phyloP scores from a whole-genome alignment of 2,888 invertebrate genomes.

The Hirtodrosophila confusa region DNA sequence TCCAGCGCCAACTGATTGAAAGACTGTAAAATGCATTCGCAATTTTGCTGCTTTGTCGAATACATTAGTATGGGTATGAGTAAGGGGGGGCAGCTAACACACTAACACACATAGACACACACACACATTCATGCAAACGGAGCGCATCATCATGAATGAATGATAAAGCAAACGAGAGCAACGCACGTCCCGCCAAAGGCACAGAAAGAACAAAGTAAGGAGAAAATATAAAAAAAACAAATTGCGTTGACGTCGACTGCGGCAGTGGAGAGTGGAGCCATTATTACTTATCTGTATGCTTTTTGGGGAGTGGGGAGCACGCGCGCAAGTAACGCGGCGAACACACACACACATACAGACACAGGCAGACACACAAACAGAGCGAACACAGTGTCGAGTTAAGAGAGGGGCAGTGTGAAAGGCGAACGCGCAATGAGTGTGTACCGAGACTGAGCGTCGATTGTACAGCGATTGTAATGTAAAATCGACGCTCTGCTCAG shows the following conservation, averaged over 20 bases:
- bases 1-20: constrained; percentile 35
- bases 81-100: constrained; percentile 19
- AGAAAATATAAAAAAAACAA: constrained; percentile 43
- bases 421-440: constrained; percentile 72
- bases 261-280: constrained; percentile 56
- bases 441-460: constrained; percentile 69
- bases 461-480: constrained; percentile 82
- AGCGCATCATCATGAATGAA: constrained; percentile 34
- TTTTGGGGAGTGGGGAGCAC: constrained; percentile 40
- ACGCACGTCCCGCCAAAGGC: constrained; percentile 51
- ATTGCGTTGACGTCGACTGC: constrained; percentile 48
- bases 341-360: constrained; percentile 37
- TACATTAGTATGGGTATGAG: constrained; percentile 7
- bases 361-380: constrained; percentile 20
- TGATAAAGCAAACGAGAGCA: constrained; percentile 74
- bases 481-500: constrained; percentile 73
- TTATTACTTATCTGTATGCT: constrained; percentile 57
- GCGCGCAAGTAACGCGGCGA: constrained; percentile 60
- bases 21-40: constrained; percentile 46
- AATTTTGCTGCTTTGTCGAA: constrained; percentile 21
- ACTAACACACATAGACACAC: constrained; percentile 17
- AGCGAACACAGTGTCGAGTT: constrained; percentile 28
- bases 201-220: constrained; percentile 45
- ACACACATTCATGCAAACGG: constrained; percentile 17
- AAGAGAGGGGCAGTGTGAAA: constrained; percentile 19